Base-by-base conservation (phyloP, 2,113 vertebrate genomes). In the Polyodon spathula region DNA sequence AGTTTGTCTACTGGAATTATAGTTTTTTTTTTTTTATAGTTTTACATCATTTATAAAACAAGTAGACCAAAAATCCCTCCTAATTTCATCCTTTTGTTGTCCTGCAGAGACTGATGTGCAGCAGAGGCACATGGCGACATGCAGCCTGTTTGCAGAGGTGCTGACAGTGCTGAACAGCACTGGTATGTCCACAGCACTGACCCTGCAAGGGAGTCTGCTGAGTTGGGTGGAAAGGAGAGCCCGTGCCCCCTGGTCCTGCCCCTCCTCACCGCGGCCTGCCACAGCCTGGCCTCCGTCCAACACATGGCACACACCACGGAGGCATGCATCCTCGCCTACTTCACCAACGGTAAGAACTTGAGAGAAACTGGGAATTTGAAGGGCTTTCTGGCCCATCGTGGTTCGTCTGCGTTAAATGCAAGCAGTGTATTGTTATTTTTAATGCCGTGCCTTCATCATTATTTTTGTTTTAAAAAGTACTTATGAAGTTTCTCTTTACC, bases 271-370 rank as follows among this genome's bases (percentile, higher is more conserved):
- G 94, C 95, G 0, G 88, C 92, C 0, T 96, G 93, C 44, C 85
- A 87, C 71, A 93, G 91, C 70, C 83, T 98, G 66, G 94, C 96
- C 1, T 99, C 96, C 0, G 93, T 99, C 46, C 86, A 86, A 11
- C 96, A 97, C 73, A 97, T 99, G 96, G 90, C 93, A 0, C 89
- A 91, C 67, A 90, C 83, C 0, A 94, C 93, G 0, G 96, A 98
- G 72, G 92, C 93, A 54, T 96, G 93, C 59, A 93, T 99, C 73
- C 71, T 83, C 0, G 88, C 93, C 1, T 93, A 93, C 83, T 99
- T 99, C 76, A 88, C 68, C 15, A 69, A 87, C 39, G 84, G 93
- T 96, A 70, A 69, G 68, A 5, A 56, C 3, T 17, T 7, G 50
- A 38, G n/a, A 8, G 1, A 37, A 6, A 8, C 8, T 14, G 2